Conservation (phyloP, 2,113 vertebrate species). For the Larimichthys polyactis region DNA sequence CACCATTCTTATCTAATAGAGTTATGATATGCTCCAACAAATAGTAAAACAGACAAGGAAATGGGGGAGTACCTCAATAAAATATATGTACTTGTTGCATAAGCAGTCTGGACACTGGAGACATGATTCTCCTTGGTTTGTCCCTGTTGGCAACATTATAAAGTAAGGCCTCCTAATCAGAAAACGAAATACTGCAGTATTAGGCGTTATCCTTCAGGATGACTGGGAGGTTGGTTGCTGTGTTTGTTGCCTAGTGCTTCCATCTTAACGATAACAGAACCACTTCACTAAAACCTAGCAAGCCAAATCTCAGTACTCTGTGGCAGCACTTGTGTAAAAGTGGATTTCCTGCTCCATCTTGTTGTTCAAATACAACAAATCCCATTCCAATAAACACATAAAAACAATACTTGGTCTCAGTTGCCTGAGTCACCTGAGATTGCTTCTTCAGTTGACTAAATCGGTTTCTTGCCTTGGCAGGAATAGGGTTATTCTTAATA, state of each 20-base stretch:
- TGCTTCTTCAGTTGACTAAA: too few relatives aligned
- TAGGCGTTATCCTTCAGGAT: neutral
- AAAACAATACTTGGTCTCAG: neutral
- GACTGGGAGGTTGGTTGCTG: neutral
- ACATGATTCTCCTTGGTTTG: neutral
- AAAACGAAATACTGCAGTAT: too few relatives aligned
- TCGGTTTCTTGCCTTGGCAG: neutral
- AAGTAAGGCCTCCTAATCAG: too few relatives aligned
- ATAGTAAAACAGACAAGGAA: neutral
- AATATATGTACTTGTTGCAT: neutral
- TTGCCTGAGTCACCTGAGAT: neutral
- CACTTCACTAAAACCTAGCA: neutral
- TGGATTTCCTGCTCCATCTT: neutral
- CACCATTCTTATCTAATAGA: neutral
- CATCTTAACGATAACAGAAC: neutral
- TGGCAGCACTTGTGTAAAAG: neutral
- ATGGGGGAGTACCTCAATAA: neutral
- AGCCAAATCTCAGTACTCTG: slow-evolving; percentile 7
- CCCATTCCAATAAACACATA: neutral
- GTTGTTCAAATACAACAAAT: too few relatives aligned
- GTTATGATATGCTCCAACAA: neutral
- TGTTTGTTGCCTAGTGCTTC: neutral
- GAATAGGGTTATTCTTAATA: neutral
- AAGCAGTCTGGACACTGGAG: neutral
- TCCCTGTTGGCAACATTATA: too few relatives aligned